phyloP scores from a whole-genome alignment of 2,113 vertebrate species.

The Gallinago paraguaiae region DNA sequence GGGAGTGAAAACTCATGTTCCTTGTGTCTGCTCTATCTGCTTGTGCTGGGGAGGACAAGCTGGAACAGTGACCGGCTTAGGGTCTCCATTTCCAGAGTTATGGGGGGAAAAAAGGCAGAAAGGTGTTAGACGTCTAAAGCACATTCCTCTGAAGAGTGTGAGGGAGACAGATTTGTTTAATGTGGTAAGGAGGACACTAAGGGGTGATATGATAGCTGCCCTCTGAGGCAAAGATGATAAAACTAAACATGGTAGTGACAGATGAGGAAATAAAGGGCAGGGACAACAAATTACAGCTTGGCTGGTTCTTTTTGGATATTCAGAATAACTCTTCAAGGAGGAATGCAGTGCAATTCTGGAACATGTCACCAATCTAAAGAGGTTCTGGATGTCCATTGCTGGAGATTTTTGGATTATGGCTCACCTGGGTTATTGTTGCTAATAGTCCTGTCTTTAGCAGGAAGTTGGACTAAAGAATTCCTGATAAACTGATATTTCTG shows the following conservation, averaged over 20 bases:
- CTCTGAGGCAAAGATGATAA: background rate
- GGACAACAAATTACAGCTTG: background rate
- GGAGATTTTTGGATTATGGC: background rate
- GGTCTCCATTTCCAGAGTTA: background rate
- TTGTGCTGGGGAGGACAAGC: background rate
- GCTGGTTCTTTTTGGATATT: background rate
- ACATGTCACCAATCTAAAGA: background rate
- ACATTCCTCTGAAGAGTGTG: background rate
- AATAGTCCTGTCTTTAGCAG: background rate
- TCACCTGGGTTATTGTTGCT: background rate
- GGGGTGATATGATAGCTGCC: background rate
- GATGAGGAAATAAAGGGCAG: background rate
- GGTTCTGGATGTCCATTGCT: background rate
- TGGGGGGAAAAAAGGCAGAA: fast-evolving
- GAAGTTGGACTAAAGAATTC: background rate
- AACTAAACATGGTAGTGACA: background rate
- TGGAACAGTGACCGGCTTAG: background rate
- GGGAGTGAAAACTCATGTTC: background rate
- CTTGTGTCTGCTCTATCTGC: background rate
- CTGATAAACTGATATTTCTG: background rate
- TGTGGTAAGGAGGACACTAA: background rate
- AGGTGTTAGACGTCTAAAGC: background rate
- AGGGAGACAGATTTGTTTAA: background rate
- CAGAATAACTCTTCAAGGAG: background rate
- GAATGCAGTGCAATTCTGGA: background rate